These are phyloP conservation scores for Aphelenchoides avenae DNA, from an alignment of 1,140 invertebrate genomes.

Conservation along the genomic window DNA sequence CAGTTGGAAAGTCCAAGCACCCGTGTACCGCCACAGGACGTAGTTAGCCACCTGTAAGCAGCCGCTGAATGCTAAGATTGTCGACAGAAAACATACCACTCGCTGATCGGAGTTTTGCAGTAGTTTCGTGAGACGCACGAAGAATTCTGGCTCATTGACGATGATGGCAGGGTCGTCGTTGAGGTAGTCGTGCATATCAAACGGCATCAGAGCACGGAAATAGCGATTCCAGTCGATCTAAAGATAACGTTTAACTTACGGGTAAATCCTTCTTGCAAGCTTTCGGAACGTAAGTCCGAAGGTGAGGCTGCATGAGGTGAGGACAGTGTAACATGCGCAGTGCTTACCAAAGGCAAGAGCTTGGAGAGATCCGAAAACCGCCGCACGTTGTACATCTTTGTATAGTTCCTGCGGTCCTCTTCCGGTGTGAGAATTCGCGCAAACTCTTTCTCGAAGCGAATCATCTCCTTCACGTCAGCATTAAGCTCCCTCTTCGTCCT, in stretches of 20 bases:
- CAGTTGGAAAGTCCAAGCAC: conserved; percentile 39
- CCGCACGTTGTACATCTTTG: conserved; percentile 48
- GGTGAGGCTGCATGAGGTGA: conserved; percentile 1
- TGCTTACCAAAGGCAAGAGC: conserved; percentile 23
- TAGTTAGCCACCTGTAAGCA: conserved; percentile 49
- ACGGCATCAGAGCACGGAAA: conserved; percentile 40
- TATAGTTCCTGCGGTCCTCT: conserved; percentile 48
- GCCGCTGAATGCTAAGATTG: too few relatives aligned
- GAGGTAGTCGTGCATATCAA: conserved; percentile 43
- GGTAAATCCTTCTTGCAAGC: not conserved
- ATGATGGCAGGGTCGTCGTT: conserved; percentile 43
- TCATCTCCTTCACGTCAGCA: conserved; percentile 37
- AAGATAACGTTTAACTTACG: conserved; percentile 4
- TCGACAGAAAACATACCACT: too few relatives aligned
- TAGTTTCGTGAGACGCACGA: conserved; percentile 30
- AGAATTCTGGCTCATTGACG: conserved; percentile 38
- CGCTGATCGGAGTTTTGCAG: conserved; percentile 30
- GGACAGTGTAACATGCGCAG: not conserved
- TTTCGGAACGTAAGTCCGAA: not conserved
- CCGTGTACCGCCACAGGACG: conserved; percentile 43
- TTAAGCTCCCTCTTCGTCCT: conserved; percentile 28
- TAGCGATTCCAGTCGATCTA: conserved; percentile 44
- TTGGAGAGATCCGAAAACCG: conserved; percentile 34
- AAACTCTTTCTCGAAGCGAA: conserved; percentile 53
- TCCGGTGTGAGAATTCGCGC: conserved; percentile 49